Percentiles rank a stretch among this genome's conserved stretches.
Evolutionary conservation across 92 coral and sea anemone genomes (phyloP).

Genomic region (Metridium senile): DNA sequence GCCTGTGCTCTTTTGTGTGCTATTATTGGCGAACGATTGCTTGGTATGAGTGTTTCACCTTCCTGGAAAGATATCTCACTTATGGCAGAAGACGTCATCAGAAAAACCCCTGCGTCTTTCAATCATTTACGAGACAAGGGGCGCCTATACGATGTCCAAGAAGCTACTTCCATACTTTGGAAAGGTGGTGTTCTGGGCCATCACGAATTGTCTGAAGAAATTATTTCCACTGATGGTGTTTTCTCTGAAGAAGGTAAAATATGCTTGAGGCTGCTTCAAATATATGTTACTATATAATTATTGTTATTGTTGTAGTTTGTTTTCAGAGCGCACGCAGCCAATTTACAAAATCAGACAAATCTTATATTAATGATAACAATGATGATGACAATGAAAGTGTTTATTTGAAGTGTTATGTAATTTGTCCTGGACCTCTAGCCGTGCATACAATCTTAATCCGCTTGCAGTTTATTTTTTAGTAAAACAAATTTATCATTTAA

Average conservation of each 20-base stretch:
- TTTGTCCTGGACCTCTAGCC: no score
- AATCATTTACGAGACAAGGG: slow-evolving; percentile 26
- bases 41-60: not conserved
- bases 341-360: no score
- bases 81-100: slow-evolving; percentile 38
- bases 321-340: no score
- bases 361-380: no score
- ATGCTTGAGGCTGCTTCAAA: not conserved
- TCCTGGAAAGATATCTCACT: slow-evolving; percentile 13
- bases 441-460: no score
- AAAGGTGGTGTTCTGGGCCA: slow-evolving; percentile 9
- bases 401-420: no score
- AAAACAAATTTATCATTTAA: no score
- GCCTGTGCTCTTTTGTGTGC: slow-evolving; percentile 44
- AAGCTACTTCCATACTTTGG: slow-evolving; percentile 35
- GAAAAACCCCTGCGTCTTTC: slow-evolving; percentile 18
- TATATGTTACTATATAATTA: no score
- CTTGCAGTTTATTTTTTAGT: no score
- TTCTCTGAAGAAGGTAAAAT: slow-evolving; percentile 25
- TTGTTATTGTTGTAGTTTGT: not conserved
- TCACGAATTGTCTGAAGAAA: slow-evolving; percentile 42
- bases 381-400: no score
- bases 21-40: slow-evolving; percentile 18
- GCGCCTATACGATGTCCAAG: slow-evolving; percentile 37
- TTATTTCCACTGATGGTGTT: slow-evolving; percentile 9